These are phyloP conservation scores for Mobula hypostoma DNA, from an alignment of 2,113 vertebrate genomes.

Conservation along the genomic window DNA sequence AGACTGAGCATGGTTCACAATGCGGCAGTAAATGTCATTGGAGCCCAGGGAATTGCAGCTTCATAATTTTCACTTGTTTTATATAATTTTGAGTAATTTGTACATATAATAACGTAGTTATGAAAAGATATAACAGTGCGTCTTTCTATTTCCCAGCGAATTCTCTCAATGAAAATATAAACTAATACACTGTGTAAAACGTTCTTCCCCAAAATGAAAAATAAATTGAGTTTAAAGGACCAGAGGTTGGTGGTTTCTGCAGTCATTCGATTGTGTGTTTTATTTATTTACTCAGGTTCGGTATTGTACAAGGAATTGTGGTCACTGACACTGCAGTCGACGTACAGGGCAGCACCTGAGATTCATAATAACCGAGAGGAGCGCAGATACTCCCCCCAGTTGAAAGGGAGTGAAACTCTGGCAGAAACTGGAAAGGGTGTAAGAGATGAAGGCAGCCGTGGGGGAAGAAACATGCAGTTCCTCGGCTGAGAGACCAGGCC, in stretches of 20 bases:
- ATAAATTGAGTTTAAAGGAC: constrained; percentile 77
- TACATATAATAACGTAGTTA: constrained; percentile 82
- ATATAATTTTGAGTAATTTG: constrained; percentile 83
- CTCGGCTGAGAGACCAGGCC: too few relatives aligned
- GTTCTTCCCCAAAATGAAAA: constrained; percentile 75
- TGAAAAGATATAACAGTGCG: constrained; percentile 70
- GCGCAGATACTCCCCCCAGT: background rate
- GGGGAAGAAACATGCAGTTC: background rate
- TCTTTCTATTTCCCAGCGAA: constrained; percentile 58
- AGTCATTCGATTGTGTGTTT: constrained; percentile 1
- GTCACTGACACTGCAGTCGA: background rate
- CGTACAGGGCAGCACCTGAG: background rate
- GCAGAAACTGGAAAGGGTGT: background rate
- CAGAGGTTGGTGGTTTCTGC: constrained; percentile 40
- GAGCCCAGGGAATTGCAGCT: constrained; percentile 68
- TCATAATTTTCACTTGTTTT: constrained; percentile 81
- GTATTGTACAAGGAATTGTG: background rate
- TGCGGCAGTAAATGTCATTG: constrained; percentile 51
- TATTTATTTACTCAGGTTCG: constrained; percentile 17
- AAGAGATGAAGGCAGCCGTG: background rate
- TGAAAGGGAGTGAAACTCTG: background rate
- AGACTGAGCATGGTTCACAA: constrained; percentile 77
- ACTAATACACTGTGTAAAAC: constrained; percentile 75
- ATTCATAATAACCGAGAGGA: background rate
- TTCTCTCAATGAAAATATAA: constrained; percentile 73